Conservation (phyloP, 2,888 invertebrate species). For the Mystacides longicornis region DNA sequence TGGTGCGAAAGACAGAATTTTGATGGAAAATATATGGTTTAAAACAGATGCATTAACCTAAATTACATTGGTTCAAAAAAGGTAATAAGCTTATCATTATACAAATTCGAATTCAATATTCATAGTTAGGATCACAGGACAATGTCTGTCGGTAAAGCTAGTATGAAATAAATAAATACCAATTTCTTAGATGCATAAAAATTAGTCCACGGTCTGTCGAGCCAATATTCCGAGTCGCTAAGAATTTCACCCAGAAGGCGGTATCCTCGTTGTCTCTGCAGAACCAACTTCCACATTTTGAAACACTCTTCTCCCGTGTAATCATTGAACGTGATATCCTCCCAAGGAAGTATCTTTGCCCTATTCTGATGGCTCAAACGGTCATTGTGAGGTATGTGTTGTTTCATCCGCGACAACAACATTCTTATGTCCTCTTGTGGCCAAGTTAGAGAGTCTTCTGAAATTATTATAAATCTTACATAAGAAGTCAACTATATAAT, state of each 20-base stretch:
- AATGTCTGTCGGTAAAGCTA: background rate
- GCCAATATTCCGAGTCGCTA: conserved; percentile 41
- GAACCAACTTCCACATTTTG: conserved; percentile 39
- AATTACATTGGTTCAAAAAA: no score
- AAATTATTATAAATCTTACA: no score
- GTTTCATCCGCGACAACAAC: conserved; percentile 38
- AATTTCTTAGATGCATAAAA: conserved; percentile 26
- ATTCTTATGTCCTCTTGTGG: conserved; percentile 37
- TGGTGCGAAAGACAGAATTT: no score
- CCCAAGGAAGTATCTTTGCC: conserved; percentile 42
- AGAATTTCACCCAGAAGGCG: conserved; percentile 43
- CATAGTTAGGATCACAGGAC: background rate
- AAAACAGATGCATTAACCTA: no score
- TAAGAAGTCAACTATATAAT: no score
- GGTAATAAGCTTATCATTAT: background rate
- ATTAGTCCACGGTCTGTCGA: conserved; percentile 39
- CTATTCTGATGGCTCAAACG: conserved; percentile 36
- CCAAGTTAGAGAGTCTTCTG: conserved; percentile 30
- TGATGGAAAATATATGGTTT: no score
- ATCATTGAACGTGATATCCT: conserved; percentile 38
- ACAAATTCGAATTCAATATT: background rate
- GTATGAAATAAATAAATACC: background rate
- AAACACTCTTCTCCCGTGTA: conserved; percentile 44
- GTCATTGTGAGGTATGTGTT: conserved; percentile 39
- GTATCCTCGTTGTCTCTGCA: conserved; percentile 40